Evolutionary conservation across 2,888 invertebrate genomes (phyloP).

Genomic region (Phania funesta): DNA sequence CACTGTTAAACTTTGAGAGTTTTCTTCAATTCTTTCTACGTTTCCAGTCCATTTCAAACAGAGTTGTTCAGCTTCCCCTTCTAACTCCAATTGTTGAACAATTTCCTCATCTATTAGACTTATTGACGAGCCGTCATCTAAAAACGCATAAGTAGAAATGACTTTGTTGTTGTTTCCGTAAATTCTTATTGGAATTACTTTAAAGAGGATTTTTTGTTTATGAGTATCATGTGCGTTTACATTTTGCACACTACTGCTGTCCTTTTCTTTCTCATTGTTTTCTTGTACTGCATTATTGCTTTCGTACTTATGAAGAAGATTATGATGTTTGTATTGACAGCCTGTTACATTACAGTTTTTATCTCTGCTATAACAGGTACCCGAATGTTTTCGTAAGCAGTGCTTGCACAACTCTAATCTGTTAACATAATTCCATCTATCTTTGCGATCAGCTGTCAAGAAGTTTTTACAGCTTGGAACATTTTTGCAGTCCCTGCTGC

Average conservation of each 20-base stretch:
- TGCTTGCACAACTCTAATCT: conserved; percentile 47
- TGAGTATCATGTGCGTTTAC: too few species aligned
- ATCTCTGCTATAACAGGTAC: conserved; percentile 27
- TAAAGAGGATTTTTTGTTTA: conserved; percentile 14
- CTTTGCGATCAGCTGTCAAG: too few species aligned
- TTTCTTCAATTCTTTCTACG: conserved; percentile 50
- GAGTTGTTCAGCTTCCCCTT: conserved; percentile 53
- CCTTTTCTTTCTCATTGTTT: neutral
- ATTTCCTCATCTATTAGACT: conserved; percentile 63
- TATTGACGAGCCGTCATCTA: too few species aligned
- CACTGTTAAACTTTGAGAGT: conserved; percentile 47
- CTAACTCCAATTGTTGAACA: conserved; percentile 20
- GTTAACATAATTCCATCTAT: neutral
- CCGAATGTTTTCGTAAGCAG: conserved; percentile 45
- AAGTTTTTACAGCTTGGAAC: too few species aligned
- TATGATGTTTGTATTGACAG: conserved; percentile 50
- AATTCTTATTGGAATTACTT: conserved; percentile 43
- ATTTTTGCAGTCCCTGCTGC: too few species aligned
- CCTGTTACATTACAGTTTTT: conserved; percentile 33
- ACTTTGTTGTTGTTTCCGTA: conserved; percentile 40
- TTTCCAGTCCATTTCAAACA: conserved; percentile 62
- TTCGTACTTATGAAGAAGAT: conserved; percentile 33
- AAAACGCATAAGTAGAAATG: conserved; percentile 67
- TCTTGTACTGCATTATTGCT: neutral
- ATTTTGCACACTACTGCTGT: neutral